These are phyloP conservation scores for Tipula lateralis DNA, from an alignment of 2,888 invertebrate species.

Conservation along the genomic window DNA sequence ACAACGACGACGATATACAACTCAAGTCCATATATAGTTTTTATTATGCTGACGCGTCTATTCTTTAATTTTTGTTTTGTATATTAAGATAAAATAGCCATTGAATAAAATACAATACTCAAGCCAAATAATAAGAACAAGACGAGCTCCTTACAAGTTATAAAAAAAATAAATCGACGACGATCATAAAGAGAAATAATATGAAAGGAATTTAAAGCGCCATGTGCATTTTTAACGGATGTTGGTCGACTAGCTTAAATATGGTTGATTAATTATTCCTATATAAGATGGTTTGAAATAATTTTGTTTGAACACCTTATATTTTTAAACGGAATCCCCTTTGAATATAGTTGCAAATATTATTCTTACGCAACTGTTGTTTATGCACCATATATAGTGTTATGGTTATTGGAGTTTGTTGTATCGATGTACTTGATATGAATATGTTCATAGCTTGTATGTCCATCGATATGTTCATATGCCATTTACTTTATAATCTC, in stretches of 20 bases:
- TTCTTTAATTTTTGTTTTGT: not conserved
- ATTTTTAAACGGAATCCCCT: too few relatives aligned
- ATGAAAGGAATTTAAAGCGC: not conserved
- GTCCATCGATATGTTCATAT: too few relatives aligned
- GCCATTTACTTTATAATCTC: too few relatives aligned
- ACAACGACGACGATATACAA: not conserved
- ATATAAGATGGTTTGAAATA: too few relatives aligned
- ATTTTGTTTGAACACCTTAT: too few relatives aligned
- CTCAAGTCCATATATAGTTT: not conserved
- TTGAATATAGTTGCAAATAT: too few relatives aligned
- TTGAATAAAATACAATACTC: not conserved
- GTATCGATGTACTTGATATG: too few relatives aligned
- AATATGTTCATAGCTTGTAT: too few relatives aligned
- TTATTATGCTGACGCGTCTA: not conserved
- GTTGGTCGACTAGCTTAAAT: not conserved
- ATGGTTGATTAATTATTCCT: too few relatives aligned
- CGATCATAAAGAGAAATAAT: not conserved
- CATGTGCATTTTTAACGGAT: slow-evolving; percentile 3
- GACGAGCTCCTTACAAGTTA: not conserved
- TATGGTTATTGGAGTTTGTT: too few relatives aligned
- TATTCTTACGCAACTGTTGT: too few relatives aligned
- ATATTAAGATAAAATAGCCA: not conserved
- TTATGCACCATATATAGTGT: too few relatives aligned
- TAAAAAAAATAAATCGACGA: not conserved
- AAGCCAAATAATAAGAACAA: not conserved